Conservation (phyloP, 2,113 vertebrate genomes). For the Xyrauchen texanus region DNA sequence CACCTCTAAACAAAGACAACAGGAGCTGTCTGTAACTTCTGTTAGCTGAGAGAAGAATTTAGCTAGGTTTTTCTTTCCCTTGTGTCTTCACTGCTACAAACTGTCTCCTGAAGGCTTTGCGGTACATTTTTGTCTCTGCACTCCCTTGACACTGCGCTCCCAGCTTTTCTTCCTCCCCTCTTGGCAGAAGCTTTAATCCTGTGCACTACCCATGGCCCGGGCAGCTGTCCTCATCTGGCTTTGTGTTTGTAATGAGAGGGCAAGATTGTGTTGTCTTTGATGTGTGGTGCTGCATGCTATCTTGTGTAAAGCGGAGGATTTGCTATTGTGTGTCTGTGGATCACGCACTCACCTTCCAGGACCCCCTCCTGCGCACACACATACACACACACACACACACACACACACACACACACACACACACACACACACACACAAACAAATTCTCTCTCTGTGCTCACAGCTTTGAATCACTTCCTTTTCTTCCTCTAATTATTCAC, state of each 20-base stretch:
- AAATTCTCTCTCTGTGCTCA: no score
- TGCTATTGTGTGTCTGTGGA: constrained; percentile 31
- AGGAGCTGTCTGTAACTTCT: background rate
- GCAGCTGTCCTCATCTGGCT: constrained; percentile 6
- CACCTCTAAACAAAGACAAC: constrained; percentile 24
- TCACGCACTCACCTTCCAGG: background rate
- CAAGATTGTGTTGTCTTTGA: constrained; percentile 44
- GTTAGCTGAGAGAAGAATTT: constrained; percentile 21
- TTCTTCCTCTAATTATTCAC: no score
- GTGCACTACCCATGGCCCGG: constrained; percentile 7
- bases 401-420: no score
- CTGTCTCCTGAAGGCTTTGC: constrained; percentile 39
- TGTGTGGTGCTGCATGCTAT: constrained; percentile 28
- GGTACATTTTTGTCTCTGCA: constrained; percentile 17
- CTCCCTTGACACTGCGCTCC: constrained; percentile 18
- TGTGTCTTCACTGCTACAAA: background rate
- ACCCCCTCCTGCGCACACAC: background rate
- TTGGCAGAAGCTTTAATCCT: constrained; percentile 41
- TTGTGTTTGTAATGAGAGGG: constrained; percentile 39
- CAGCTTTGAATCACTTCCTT: no score
- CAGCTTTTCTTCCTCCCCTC: constrained; percentile 32
- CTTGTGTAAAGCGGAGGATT: constrained; percentile 36
- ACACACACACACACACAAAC: no score
- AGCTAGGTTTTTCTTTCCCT: background rate
- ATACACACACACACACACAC: no score